These are phyloP conservation scores for Globodera rostochiensis DNA, from an alignment of 1,140 invertebrate genomes.

Conservation along the genomic window DNA sequence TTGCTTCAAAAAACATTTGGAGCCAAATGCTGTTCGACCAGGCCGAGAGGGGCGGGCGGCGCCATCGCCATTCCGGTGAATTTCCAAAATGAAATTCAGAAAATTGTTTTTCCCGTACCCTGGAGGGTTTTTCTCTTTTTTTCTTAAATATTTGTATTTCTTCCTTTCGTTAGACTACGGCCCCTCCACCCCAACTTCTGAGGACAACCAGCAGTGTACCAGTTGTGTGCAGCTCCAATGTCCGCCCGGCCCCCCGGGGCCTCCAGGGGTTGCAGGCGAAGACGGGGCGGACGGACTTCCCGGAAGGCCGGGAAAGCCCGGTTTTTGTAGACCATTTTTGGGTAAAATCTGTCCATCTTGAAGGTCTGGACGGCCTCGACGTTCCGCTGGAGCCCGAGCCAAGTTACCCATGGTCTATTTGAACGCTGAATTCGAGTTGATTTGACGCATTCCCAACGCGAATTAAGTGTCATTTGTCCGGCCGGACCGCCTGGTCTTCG, in stretches of 20 bases:
- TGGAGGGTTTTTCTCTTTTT: too few species aligned
- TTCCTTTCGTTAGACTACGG: conserved; percentile 1
- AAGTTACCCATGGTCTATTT: conserved; percentile 58
- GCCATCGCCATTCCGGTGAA: conserved; percentile 6
- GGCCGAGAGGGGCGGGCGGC: neutral
- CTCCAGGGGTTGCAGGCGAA: conserved; percentile 61
- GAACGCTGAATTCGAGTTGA: neutral
- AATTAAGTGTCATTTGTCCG: conserved; percentile 57
- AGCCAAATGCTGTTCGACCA: conserved; percentile 17
- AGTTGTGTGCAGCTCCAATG: conserved; percentile 64
- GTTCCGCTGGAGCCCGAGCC: conserved; percentile 64
- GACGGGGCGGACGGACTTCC: conserved; percentile 37
- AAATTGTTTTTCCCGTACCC: conserved; percentile 2
- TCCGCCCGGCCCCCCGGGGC: conserved; percentile 62
- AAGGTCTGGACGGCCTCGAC: conserved; percentile 60
- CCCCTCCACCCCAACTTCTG: conserved; percentile 32
- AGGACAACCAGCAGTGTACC: conserved; percentile 56
- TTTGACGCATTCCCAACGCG: neutral
- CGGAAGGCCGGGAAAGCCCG: conserved; percentile 60
- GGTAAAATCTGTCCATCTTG: neutral
- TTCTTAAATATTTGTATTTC: too few species aligned
- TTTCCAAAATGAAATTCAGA: neutral
- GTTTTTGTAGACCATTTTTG: neutral
- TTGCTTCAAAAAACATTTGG: conserved; percentile 28
- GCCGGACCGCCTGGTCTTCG: conserved; percentile 59